phyloP scores from a whole-genome alignment of 2,113 vertebrate species.

The Limnothrissa miodon region DNA sequence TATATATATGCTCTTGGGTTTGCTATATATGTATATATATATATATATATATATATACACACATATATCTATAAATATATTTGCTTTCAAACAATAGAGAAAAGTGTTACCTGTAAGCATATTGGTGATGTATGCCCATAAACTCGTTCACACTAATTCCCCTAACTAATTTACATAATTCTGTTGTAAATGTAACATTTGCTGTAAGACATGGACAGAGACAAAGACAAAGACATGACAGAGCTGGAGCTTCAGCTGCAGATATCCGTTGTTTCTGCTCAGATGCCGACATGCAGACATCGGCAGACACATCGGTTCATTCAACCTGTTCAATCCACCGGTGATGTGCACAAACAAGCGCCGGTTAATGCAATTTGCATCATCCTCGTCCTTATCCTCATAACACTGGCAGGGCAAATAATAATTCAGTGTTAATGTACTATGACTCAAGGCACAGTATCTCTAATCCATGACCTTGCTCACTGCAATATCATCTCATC shows the following conservation, averaged over 20 bases:
- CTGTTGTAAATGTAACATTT: background rate
- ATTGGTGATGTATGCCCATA: background rate
- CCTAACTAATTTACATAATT: background rate
- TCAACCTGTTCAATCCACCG: background rate
- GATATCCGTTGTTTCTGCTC: background rate
- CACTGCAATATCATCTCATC: background rate
- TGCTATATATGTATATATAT: too few relatives aligned
- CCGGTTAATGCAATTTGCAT: background rate
- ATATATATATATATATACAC: background rate
- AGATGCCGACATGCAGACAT: background rate
- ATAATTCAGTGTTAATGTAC: slow-evolving; percentile 1
- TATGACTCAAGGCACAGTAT: background rate
- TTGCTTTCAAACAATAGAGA: background rate
- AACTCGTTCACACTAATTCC: background rate
- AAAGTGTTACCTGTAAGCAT: background rate
- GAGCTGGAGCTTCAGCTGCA: background rate
- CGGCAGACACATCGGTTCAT: background rate
- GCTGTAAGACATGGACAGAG: background rate
- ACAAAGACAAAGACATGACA: background rate
- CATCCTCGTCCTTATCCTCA: too few relatives aligned
- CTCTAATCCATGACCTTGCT: slow-evolving; percentile 10
- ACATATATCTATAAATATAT: background rate
- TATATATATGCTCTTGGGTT: background rate
- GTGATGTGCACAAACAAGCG: background rate
- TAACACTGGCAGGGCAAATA: background rate